Base-by-base conservation (phyloP, 2,113 vertebrate species). In the Crotophaga sulcirostris region DNA sequence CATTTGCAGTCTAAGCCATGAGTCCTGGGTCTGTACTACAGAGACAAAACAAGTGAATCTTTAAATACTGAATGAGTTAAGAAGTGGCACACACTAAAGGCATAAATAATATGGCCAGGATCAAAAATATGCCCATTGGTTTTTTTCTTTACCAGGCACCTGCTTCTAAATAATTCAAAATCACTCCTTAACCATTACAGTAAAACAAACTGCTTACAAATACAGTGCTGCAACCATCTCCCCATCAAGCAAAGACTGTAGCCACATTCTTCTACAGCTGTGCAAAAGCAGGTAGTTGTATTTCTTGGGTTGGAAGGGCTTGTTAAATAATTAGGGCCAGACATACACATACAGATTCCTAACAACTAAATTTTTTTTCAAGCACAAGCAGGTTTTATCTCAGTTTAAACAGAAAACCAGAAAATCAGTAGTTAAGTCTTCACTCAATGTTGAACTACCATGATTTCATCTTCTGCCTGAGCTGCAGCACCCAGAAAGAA, bases 391-490 rank as follows among this genome's bases (percentile, higher is more conserved):
- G 38, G 56, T 86, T 89, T 73, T 70, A 64, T 60, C 70, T 42
- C 23, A 44, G 34, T 6, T 6, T 25, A 34, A 95, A 74, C 21
- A 90, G 29, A 76, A 87, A 91, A 70, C 55, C 84, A 89, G 93
- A 91, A 89, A 90, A 90, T 47, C 84, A 94, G 59, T 55, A 80
- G 89, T 84, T 85, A 91, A 94, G 67, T 36, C 87, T 95, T 94
- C 84, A 60, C 19, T 19, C 54, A 93, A 47, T 3, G 51, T n/a
- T 85, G 74, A 94, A 40, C 59, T 69, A 7, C 78, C 70, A 59
- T 88, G 91, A 96, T 93, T 96, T 94, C 89, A 90, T 95, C 74
- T 85, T 89, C 70, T 64, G 38, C 38, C 85, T 34, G 72, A 96
- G 90, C 77, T 62, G 78, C 63, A 87, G 77, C 81, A 64, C 36